Evolutionary conservation across 2,888 invertebrate species (phyloP).

Genomic region (Dynastes grantii): DNA sequence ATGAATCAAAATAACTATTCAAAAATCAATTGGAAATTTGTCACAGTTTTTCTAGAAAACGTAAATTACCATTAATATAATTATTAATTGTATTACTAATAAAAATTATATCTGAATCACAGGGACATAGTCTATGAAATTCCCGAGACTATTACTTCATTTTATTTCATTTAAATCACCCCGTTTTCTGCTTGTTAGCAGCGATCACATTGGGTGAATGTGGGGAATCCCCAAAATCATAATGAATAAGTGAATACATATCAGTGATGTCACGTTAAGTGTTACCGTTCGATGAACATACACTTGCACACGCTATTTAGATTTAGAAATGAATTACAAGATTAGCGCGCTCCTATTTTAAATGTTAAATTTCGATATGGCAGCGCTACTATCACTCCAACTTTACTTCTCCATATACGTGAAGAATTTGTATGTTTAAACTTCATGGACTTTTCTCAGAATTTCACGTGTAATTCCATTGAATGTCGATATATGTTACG

Average conservation of each 20-base stretch:
- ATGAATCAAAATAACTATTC: too few relatives aligned
- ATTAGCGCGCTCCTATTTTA: not conserved
- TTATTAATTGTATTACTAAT: too few relatives aligned
- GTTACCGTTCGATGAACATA: constrained; percentile 2
- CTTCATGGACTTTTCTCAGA: constrained; percentile 24
- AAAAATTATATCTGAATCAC: too few relatives aligned
- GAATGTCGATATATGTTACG: constrained; percentile 1
- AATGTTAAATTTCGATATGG: not conserved
- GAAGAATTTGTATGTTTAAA: not conserved
- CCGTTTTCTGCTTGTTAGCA: not conserved
- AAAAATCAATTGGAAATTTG: too few relatives aligned
- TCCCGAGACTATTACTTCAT: too few relatives aligned
- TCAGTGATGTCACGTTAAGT: constrained; percentile 5
- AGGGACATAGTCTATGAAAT: too few relatives aligned
- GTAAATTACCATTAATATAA: too few relatives aligned
- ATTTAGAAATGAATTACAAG: not conserved
- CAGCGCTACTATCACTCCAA: not conserved
- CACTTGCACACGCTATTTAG: constrained; percentile 9
- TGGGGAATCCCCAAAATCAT: constrained; percentile 32
- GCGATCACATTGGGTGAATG: not conserved
- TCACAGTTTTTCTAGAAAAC: too few relatives aligned
- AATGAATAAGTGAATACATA: not conserved
- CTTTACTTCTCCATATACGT: too few relatives aligned
- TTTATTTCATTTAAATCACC: too few relatives aligned
- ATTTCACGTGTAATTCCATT: constrained; percentile 33